Evolutionary conservation across 2,797 vertebrate genomes (phyloP), one percentile per base, ranked within the genome.

Genomic region (Ctenopoma multispine): DNA sequence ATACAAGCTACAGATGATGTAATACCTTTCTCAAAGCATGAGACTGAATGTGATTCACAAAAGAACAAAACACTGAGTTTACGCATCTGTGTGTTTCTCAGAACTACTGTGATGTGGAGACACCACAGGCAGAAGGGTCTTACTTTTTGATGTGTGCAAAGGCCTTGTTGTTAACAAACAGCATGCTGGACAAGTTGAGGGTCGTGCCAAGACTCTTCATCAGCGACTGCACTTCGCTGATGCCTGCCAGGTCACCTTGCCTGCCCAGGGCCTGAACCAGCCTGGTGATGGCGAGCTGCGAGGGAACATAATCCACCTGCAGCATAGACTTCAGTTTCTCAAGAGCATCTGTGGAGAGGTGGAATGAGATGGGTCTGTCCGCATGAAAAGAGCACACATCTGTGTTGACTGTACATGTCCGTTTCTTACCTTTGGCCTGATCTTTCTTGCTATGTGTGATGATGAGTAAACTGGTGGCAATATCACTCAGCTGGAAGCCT

Each of bases 141-240:
- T 92, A 98, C 97, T 90, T 97, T 65, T 90, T 95, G 60, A 95
- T 94, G 86, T 95, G 89, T 53, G 95, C 96, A 68, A 97, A 62
- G 31, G 93, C 93, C 44, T 60, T 89, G 83, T 96, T 96, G 88
- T 96, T 97, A 80, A 93, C 6, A 14, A 96, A 95, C 82, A 97
- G 8, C 90, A 96, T 97, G 17, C 0, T 27, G 84, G 95, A 94
- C 24, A 97, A 14, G 65, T 82, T 88, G 77, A 93, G 0, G 1
- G 55, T 59, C 0, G 73, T 47, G 46, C 69, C 83, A 0, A 92
- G 12, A 1, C 29, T 79, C 46, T 87, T 85, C 3, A 94, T 27
- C 69, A 95, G 72, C 8, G 77, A 75, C 84, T 95, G 83, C 79
- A 97, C 88, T 60, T 83, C 87, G 63, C 92, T 72, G 72, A 99